Percentiles rank a stretch among this genome's conserved stretches.
These are phyloP conservation scores for Pangasius sanitwongsei DNA, from an alignment of 2,797 vertebrate species.

Conservation along the genomic window DNA sequence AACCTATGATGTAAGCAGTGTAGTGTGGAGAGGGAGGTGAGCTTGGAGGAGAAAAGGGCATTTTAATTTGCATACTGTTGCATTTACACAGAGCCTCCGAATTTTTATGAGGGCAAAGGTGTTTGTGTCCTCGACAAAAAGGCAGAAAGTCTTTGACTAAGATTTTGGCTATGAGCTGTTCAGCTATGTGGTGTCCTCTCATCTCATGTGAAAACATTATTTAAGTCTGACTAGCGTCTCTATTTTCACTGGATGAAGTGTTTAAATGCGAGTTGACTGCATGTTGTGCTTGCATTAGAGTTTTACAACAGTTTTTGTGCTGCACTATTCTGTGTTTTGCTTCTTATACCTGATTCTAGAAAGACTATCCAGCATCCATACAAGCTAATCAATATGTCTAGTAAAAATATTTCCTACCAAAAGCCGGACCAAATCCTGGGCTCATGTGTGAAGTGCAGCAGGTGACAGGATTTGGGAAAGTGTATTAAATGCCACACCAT, in stretches of 20 bases:
- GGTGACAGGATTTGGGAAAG: not conserved
- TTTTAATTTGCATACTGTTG: conserved; percentile 5
- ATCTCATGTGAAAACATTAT: not conserved
- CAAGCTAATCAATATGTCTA: not conserved
- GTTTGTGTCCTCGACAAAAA: not conserved
- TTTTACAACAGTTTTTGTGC: not conserved
- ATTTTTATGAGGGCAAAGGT: conserved; percentile 13
- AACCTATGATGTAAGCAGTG: not conserved
- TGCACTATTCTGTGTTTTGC: not conserved
- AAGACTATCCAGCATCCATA: not conserved
- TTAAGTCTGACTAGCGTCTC: not conserved
- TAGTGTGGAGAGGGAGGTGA: not conserved
- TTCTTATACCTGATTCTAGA: not conserved
- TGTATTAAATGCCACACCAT: too few species aligned
- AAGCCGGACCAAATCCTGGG: not conserved
- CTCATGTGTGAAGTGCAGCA: not conserved
- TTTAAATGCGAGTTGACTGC: not conserved
- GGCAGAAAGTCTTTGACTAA: not conserved
- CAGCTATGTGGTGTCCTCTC: not conserved
- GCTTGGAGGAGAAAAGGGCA: not conserved
- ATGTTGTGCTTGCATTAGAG: not conserved
- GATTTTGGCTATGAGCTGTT: not conserved
- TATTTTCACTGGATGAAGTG: not conserved
- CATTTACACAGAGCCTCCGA: not conserved
- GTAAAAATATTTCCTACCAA: not conserved